phyloP scores from a whole-genome alignment of 2,113 vertebrate species.

The Fulmarus glacialis region DNA sequence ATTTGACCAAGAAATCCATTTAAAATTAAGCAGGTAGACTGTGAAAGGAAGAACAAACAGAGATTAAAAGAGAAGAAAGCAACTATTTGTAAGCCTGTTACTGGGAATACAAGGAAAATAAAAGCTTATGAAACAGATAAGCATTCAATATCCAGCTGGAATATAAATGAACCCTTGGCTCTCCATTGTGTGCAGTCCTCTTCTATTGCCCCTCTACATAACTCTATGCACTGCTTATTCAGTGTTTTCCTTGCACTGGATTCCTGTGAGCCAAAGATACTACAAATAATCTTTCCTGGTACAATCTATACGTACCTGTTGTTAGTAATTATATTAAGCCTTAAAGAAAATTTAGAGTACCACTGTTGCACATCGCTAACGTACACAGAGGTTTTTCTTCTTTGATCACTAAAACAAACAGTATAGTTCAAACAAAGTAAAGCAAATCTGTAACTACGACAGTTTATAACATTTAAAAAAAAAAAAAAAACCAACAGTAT shows the following conservation, averaged over 20 bases:
- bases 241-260: neutral
- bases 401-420: neutral
- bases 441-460: neutral
- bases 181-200: neutral
- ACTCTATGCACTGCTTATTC: neutral
- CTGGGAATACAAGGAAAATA: neutral
- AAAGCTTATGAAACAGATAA: conserved; percentile 1
- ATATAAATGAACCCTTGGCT: neutral
- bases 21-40: neutral
- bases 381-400: neutral
- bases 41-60: neutral
- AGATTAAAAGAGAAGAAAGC: neutral
- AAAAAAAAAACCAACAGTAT: neutral
- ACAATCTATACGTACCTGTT: neutral
- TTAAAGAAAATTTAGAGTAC: neutral
- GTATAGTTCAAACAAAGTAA: neutral
- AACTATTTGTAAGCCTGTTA: neutral
- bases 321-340: neutral
- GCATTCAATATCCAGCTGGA: neutral
- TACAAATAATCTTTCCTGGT: neutral
- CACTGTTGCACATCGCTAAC: neutral
- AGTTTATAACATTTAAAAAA: neutral
- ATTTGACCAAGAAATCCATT: neutral
- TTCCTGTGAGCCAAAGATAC: neutral
- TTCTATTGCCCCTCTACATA: neutral